These are phyloP conservation scores for Volucella bombylans DNA, from an alignment of 2,888 invertebrate species.

Conservation along the genomic window DNA sequence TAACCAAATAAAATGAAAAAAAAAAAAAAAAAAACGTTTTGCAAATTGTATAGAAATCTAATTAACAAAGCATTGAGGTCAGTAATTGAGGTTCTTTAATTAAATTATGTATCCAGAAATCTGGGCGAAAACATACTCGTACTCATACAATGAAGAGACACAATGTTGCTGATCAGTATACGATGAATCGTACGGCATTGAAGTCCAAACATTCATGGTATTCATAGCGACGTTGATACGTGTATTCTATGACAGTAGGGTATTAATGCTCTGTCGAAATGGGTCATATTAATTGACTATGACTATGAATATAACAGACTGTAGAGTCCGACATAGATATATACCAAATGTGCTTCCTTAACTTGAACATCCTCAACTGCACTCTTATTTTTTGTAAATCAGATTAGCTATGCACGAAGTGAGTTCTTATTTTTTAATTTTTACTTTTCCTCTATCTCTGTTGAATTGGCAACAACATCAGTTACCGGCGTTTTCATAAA, in stretches of 20 bases:
- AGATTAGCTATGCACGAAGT: not conserved
- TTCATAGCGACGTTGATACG: not conserved
- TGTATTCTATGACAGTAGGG: slow-evolving; percentile 2
- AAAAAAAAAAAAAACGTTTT: slow-evolving; percentile 18
- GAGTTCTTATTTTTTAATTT: not conserved
- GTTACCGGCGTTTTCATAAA: slow-evolving; percentile 1
- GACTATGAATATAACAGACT: not conserved
- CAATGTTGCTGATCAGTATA: slow-evolving; percentile 31
- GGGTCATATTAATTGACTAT: slow-evolving; percentile 46
- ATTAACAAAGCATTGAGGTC: slow-evolving; percentile 44
- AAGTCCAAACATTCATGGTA: slow-evolving; percentile 25
- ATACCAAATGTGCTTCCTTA: slow-evolving; percentile 1
- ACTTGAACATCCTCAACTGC: slow-evolving; percentile 4
- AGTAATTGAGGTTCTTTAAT: slow-evolving; percentile 23
- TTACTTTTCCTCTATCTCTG: not conserved
- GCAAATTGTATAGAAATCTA: slow-evolving; percentile 46
- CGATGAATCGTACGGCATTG: slow-evolving; percentile 19
- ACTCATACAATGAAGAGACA: not conserved
- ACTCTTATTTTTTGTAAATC: slow-evolving; percentile 27
- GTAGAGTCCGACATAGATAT: slow-evolving; percentile 11
- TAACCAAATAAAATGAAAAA: slow-evolving; percentile 27
- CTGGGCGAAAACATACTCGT: not conserved
- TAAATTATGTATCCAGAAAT: slow-evolving; percentile 40
- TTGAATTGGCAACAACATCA: not conserved
- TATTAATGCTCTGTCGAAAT: slow-evolving; percentile 43